phyloP scores from a whole-genome alignment of 2,797 vertebrate genomes.

The Ataeniobius toweri region DNA sequence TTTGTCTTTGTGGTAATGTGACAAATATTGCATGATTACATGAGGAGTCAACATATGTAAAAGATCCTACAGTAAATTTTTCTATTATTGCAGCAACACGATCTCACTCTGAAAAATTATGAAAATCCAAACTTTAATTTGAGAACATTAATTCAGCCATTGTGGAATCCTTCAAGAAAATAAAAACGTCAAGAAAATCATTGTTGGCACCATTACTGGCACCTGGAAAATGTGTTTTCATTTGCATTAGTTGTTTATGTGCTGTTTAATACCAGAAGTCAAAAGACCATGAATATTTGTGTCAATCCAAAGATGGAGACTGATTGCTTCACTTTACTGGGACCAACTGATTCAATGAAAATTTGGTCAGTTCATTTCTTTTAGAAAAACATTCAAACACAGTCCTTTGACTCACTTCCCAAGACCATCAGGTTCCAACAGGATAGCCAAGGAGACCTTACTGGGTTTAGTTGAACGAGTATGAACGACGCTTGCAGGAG shows the following conservation, averaged over 20 bases:
- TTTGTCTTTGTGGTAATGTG: neutral
- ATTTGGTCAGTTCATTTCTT: neutral
- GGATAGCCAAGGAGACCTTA: slow-evolving; percentile 11
- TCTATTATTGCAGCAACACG: neutral
- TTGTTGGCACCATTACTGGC: neutral
- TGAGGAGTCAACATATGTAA: neutral
- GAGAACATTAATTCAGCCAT: no score
- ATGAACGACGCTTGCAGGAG: neutral
- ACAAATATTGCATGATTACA: neutral
- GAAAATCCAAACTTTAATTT: neutral
- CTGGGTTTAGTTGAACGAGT: neutral
- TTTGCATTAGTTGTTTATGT: no score
- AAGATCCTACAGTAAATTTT: neutral
- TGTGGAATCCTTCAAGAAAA: neutral
- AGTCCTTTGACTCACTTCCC: no score
- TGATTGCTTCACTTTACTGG: no score
- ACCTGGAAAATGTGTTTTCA: neutral
- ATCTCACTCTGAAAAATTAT: neutral
- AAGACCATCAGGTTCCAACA: neutral
- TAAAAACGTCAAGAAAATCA: neutral
- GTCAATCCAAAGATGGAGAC: no score
- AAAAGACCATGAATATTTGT: no score
- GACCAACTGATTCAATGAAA: neutral
- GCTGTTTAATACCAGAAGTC: no score
- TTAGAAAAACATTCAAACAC: no score